Evolutionary conservation across 2,113 vertebrate genomes (phyloP), one percentile per base, ranked within the genome.

Genomic region (Oryzias melastigma): DNA sequence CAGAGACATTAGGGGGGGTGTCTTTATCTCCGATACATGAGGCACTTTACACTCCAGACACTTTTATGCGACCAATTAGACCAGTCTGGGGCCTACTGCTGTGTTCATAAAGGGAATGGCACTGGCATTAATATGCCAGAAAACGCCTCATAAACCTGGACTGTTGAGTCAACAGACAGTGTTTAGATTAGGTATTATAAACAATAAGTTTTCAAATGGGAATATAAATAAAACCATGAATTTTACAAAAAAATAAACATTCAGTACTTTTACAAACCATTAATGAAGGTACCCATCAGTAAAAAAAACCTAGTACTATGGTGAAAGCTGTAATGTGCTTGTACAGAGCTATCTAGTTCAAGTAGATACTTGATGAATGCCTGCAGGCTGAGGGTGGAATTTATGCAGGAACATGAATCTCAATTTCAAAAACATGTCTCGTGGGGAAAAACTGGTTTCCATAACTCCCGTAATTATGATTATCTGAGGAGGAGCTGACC

Each of bases 21-120:
- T 65, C 80, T 81, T 88, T 85, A 88, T 85, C 71, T 52, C 52
- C 62, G 48, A 71, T 55, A 75, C 69, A 72, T 56, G 27, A 46
- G 42, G 58, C 45, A 51, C 83, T 79, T 85, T 78, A 83, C 66
- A 78, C 83, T 56, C 60, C 19, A 47, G 65, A 75, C 53, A 54
- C 61, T 63, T 68, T 69, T 69, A 75, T 77, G 52, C 5, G 16
- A 71, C 78, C 81, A 86, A 85, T 89, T 85, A 80, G 58, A 76
- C 73, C 65, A 56, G 55, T 67, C 55, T 5, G 6, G 20, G 48
- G 19, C 54, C 67, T 35, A 29, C 7, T 48, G 63, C 45, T 27
- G 46, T 49, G 58, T 75, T 70, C 52, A 77, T 27, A 71, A 71
- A 75, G 54, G 40, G 44, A 71, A 50, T 44, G 59, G 29, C 69